Percentiles rank a stretch among this genome's conserved stretches.
phyloP scores from a whole-genome alignment of 2,888 invertebrate genomes.

The Meliscaeva auricollis region DNA sequence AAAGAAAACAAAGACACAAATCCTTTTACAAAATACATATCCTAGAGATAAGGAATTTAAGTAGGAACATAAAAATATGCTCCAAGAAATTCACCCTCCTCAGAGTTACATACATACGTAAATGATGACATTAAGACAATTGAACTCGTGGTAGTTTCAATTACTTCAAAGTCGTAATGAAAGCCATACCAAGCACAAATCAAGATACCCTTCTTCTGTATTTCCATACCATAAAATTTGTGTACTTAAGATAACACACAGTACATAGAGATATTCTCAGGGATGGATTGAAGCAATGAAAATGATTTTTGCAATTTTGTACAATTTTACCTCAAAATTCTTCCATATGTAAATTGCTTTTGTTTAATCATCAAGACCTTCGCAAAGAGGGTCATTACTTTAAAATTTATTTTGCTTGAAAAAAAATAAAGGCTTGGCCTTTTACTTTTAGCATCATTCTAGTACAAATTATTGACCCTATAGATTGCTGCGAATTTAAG shows the following conservation, averaged over 20 bases:
- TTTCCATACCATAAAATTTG: conserved; percentile 63
- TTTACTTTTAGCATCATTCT: no score
- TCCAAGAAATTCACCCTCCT: conserved; percentile 26
- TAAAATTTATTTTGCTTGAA: no score
- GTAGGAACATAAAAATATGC: not conserved
- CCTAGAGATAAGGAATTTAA: not conserved
- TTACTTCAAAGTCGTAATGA: conserved; percentile 41
- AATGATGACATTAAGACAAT: conserved; percentile 51
- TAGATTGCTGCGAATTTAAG: no score
- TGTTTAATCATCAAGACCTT: no score
- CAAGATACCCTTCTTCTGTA: conserved; percentile 22
- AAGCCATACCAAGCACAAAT: conserved; percentile 32
- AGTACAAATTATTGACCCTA: no score
- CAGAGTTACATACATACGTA: not conserved
- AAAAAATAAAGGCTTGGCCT: no score
- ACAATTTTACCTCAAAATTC: no score
- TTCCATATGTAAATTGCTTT: no score
- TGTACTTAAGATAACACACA: not conserved
- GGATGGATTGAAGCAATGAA: not conserved
- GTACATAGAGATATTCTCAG: not conserved
- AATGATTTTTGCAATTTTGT: no score
- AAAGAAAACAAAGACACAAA: not conserved
- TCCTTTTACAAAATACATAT: not conserved
- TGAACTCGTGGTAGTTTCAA: conserved; percentile 47
- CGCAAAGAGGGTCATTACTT: no score